phyloP scores from a whole-genome alignment of 2,113 vertebrate species.

The Bos javanicus region DNA sequence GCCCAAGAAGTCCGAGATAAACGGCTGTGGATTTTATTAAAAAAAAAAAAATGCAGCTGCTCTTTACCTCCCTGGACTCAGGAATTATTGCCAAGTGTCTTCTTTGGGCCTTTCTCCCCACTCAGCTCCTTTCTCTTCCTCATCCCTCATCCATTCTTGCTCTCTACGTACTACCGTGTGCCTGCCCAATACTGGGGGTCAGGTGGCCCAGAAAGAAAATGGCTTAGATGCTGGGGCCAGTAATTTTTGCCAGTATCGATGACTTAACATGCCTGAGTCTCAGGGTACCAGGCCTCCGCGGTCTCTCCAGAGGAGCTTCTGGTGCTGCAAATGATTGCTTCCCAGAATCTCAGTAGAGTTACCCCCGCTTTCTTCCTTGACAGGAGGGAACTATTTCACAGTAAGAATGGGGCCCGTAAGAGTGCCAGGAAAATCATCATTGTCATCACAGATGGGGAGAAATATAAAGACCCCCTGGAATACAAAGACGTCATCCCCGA shows the following conservation, averaged over 20 bases:
- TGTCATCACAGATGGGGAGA: slow-evolving; percentile 77
- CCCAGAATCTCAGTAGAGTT: not conserved
- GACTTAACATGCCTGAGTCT: not conserved
- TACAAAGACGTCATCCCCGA: slow-evolving; percentile 32
- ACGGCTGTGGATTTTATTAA: not conserved
- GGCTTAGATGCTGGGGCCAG: not conserved
- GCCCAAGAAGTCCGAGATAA: not conserved
- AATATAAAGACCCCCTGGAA: slow-evolving; percentile 17
- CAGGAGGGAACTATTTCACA: slow-evolving; percentile 69
- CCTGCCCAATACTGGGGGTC: not conserved
- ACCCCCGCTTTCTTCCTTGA: not conserved
- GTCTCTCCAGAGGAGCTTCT: not conserved
- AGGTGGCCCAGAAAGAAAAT: not conserved
- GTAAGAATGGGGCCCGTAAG: slow-evolving; percentile 50
- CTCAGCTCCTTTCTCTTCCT: not conserved
- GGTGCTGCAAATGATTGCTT: not conserved
- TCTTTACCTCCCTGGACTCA: not conserved
- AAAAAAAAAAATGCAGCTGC: not conserved
- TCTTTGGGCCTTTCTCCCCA: not conserved
- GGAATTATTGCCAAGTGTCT: not conserved
- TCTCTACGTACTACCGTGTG: not conserved
- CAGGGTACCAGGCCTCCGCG: not conserved
- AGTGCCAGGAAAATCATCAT: slow-evolving; percentile 73
- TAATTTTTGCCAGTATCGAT: not conserved
- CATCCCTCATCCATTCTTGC: not conserved